A percentile compares a stretch with the other conserved stretches of the same genome.
phyloP scores from a whole-genome alignment of 2,888 invertebrate species.

The Rhagophthalmus giganteus region DNA sequence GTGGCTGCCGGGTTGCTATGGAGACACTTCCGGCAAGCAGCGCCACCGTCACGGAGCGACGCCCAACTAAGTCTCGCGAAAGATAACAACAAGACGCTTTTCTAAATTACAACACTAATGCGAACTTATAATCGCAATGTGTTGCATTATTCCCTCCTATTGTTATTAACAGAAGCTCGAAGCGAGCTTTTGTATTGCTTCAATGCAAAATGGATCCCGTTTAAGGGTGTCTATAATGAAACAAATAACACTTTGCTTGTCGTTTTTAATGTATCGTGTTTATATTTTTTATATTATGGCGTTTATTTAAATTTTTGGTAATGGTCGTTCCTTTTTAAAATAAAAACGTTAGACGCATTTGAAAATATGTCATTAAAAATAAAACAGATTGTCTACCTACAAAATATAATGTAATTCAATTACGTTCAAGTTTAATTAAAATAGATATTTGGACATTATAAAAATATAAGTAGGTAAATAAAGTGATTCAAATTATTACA shows the following conservation, averaged over 20 bases:
- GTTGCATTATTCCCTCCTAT: constrained; percentile 25
- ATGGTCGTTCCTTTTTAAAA: too few relatives aligned
- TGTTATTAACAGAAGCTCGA: constrained; percentile 23
- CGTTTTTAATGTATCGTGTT: neutral
- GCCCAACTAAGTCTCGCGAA: constrained; percentile 36
- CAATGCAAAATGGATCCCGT: constrained; percentile 22
- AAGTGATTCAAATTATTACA: too few relatives aligned
- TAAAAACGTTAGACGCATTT: too few relatives aligned
- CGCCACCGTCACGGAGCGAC: constrained; percentile 43
- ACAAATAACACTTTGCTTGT: constrained; percentile 22
- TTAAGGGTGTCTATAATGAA: constrained; percentile 23
- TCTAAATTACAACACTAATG: constrained; percentile 26
- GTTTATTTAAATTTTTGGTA: too few relatives aligned
- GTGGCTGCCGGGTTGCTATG: constrained; percentile 66
- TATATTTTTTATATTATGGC: too few relatives aligned
- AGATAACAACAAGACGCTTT: constrained; percentile 33
- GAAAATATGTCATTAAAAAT: too few relatives aligned
- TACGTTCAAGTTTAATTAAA: too few relatives aligned
- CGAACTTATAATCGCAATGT: constrained; percentile 30
- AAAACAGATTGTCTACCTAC: too few relatives aligned
- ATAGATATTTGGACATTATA: too few relatives aligned
- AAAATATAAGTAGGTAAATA: too few relatives aligned
- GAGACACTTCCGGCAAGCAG: constrained; percentile 65
- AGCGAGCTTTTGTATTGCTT: constrained; percentile 15
- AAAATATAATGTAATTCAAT: too few relatives aligned